A percentile compares a stretch with the other conserved stretches of the same genome.
Evolutionary conservation across 2,888 invertebrate species (phyloP).

Genomic region (Oscheius sp.): DNA sequence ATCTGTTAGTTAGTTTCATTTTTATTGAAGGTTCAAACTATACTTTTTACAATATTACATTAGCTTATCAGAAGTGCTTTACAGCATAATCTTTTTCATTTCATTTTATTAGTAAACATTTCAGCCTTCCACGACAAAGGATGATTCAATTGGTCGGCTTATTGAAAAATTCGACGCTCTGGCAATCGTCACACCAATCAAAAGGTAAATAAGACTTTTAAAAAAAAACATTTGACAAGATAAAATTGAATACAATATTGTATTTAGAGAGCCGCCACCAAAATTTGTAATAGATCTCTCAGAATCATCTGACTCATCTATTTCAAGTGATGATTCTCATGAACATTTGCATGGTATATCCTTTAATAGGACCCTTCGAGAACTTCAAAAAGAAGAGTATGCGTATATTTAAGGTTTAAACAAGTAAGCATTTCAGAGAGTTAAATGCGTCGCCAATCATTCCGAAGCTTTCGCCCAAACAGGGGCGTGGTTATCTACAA

Average conservation of each 20-base stretch:
- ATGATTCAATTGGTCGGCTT: background rate
- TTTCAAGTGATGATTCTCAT: slow-evolving; percentile 8
- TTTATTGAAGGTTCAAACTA: no score
- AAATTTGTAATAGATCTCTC: slow-evolving; percentile 5
- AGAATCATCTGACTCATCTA: background rate
- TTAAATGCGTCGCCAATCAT: slow-evolving; percentile 3
- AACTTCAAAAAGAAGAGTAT: slow-evolving; percentile 8
- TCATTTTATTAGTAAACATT: no score
- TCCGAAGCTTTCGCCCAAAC: background rate
- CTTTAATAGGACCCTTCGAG: background rate
- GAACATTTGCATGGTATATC: background rate
- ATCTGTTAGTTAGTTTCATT: no score
- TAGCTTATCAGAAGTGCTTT: no score
- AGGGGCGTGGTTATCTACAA: background rate
- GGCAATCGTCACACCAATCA: background rate
- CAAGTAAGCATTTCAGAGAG: background rate
- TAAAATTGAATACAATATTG: background rate
- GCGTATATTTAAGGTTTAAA: background rate
- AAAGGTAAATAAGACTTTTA: slow-evolving; percentile 11
- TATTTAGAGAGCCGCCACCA: slow-evolving; percentile 2
- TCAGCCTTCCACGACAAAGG: background rate
- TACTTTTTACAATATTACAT: no score
- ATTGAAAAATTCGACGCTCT: background rate
- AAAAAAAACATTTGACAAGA: background rate
- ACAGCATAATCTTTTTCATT: no score